Percentiles rank a stretch among this genome's conserved stretches.
These are phyloP conservation scores for Parnassius apollo DNA, from an alignment of 2,888 invertebrate genomes.

Conservation along the genomic window DNA sequence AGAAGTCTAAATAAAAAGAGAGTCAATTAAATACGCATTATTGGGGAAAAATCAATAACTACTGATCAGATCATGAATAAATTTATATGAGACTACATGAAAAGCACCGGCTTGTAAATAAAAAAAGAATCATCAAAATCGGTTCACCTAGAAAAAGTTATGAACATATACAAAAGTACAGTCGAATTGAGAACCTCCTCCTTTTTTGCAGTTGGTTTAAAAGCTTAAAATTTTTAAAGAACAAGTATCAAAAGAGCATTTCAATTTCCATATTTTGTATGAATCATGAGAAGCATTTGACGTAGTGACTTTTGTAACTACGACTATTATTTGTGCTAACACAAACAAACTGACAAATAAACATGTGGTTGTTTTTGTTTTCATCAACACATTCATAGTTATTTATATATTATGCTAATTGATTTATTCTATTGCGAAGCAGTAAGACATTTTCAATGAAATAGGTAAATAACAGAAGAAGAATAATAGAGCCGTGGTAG, in stretches of 20 bases:
- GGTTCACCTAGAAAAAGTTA: too few relatives aligned
- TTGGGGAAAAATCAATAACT: too few relatives aligned
- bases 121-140: too few relatives aligned
- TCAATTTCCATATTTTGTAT: neutral
- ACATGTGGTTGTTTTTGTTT: constrained; percentile 13
- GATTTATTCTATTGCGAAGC: constrained; percentile 1
- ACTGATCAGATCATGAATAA: constrained; percentile 74
- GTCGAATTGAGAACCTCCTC: too few relatives aligned
- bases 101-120: too few relatives aligned
- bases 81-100: too few relatives aligned
- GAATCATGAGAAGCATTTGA: constrained; percentile 16
- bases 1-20: neutral
- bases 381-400: constrained; percentile 5
- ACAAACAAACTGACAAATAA: constrained; percentile 20
- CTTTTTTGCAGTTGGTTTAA: too few relatives aligned
- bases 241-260: too few relatives aligned
- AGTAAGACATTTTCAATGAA: constrained; percentile 1
- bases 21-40: neutral
- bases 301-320: neutral
- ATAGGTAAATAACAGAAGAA: constrained; percentile 3
- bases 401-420: constrained; percentile 4
- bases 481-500: too few relatives aligned
- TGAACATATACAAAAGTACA: too few relatives aligned
- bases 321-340: constrained; percentile 6
- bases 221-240: too few relatives aligned